Conservation (phyloP, 2,113 vertebrate species). For the Carettochelys insculpta region DNA sequence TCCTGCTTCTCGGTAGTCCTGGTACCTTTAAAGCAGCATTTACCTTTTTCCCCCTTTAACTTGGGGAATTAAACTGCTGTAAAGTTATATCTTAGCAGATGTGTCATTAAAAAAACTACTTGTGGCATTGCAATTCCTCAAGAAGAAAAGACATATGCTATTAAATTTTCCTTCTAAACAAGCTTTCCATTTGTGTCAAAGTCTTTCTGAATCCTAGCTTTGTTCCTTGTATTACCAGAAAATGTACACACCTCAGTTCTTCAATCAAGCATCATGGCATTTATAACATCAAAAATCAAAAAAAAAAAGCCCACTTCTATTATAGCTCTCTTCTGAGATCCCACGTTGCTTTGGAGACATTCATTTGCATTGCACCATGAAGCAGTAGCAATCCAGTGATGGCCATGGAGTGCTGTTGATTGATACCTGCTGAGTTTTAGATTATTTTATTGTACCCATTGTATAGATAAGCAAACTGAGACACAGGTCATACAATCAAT, state of each 20-base stretch:
- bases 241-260: fast-evolving
- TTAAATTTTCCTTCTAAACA: conserved; percentile 59
- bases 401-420: neutral
- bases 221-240: neutral
- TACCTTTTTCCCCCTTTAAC: conserved; percentile 58
- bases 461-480: neutral
- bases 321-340: neutral
- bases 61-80: conserved; percentile 64
- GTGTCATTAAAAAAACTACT: conserved; percentile 44
- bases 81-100: conserved; percentile 61
- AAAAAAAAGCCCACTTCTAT: neutral
- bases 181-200: neutral
- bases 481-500: neutral
- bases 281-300: too few relatives aligned
- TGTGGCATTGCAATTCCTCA: conserved; percentile 17
- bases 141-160: conserved; percentile 24
- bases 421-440: neutral
- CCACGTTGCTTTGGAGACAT: neutral
- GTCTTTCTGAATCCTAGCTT: neutral
- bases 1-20: conserved; percentile 76
- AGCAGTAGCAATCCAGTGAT: neutral
- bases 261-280: neutral
- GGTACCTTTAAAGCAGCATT: conserved; percentile 69
- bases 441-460: neutral
- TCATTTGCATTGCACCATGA: neutral